Base-by-base conservation (phyloP, 1,140 invertebrate genomes). In the Anoplophora glabripennis region DNA sequence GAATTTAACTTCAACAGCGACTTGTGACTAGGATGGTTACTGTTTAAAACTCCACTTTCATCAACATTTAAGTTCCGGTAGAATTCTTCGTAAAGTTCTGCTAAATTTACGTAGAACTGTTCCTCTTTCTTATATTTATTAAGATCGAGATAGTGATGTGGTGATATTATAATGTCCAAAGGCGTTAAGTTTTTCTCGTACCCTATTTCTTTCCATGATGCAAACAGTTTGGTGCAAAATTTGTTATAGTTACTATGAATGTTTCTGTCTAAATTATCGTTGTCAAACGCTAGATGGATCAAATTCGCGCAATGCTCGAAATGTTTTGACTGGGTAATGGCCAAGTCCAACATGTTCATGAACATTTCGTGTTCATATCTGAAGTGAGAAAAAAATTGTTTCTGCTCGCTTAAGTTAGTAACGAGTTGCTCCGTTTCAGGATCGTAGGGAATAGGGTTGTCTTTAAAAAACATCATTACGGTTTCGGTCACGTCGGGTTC, bases 391-490 rank as follows among this genome's bases (percentile, higher is more conserved):
- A 68, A 53, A 57, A 59, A 61, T 4, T 53, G 37, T 42, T 61
- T 44, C 11, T 37, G 40, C 3, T 56, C 33, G 4, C 10, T 9
- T 40, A 61, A 47, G 34, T 55, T 34, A n/a, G 55, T 21, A 9
- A 67, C 46, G 9, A 53, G 47, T 17, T 44, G 63, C 71, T 47
- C 59, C 33, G 15, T 65, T 37, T 75, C 69, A 5, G 53, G 36
- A 14, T 59, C 65, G 38, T n/a, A 9, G 9, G 9, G 14, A 14
- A 51, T 42, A 7, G 67, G 68, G 28, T 77, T 71, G 0, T 67
- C 57, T 45, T 72, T 69, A 0, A 75, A 70, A 63, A 78, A 78
- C 12, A 75, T 69, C 46, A 75, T 69, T 9, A 77, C 67, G 4
- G 74, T 71, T 15, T 75, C 71, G 41, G 72, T 71, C 41, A 76